Evolutionary conservation across 2,797 vertebrate species (phyloP).

Genomic region (Chromobotia macracanthus): DNA sequence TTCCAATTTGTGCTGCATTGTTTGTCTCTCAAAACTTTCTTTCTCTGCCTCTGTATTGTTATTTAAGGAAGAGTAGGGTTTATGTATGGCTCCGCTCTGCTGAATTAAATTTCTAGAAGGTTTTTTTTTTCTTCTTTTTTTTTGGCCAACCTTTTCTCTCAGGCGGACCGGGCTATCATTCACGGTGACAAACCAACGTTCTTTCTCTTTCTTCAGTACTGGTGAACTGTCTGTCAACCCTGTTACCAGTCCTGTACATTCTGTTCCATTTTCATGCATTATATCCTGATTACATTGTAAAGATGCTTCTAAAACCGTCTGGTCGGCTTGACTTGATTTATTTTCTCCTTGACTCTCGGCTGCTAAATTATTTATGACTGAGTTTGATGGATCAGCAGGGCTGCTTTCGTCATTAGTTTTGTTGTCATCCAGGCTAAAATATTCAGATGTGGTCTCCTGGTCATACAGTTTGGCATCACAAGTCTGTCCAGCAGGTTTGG

Average conservation of each 20-base stretch:
- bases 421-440: background rate
- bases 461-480: slow-evolving; percentile 8
- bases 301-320: slow-evolving; percentile 48
- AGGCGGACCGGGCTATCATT: slow-evolving; percentile 60
- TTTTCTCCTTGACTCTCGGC: slow-evolving; percentile 20
- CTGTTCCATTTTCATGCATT: slow-evolving; percentile 2
- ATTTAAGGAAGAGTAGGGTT: slow-evolving; percentile 33
- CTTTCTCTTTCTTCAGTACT: slow-evolving; percentile 66
- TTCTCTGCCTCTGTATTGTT: slow-evolving; percentile 24
- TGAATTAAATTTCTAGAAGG: slow-evolving; percentile 27
- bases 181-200: slow-evolving; percentile 81
- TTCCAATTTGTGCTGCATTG: slow-evolving; percentile 1
- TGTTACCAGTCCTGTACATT: background rate
- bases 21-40: slow-evolving; percentile 23
- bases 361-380: background rate
- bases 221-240: slow-evolving; percentile 34
- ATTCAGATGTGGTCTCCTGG: background rate
- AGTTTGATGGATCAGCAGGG: background rate
- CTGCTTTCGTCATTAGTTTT: slow-evolving; percentile 4
- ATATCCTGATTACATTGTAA: background rate
- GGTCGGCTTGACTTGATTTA: slow-evolving; percentile 17
- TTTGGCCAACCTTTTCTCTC: slow-evolving; percentile 58
- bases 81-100: background rate
- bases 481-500: slow-evolving; percentile 38
- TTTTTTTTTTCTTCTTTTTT: slow-evolving; percentile 73